A percentile compares a stretch with the other conserved stretches of the same genome.
Evolutionary conservation across 2,888 invertebrate genomes (phyloP).

Genomic region (Muscina levida): DNA sequence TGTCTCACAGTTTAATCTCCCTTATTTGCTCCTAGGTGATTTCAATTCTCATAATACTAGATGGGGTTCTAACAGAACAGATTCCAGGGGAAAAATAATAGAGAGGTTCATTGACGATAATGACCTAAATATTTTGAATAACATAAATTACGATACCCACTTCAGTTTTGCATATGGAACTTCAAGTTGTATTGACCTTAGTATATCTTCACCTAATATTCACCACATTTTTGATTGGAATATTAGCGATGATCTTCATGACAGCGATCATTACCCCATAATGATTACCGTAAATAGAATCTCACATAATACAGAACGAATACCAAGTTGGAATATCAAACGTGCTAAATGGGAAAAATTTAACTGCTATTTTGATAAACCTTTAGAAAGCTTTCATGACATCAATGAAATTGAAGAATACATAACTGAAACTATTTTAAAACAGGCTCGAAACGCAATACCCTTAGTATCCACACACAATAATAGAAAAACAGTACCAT

Average conservation of each 20-base stretch:
- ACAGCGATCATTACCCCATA: conserved; percentile 33
- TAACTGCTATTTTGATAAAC: conserved; percentile 6
- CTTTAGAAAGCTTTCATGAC: conserved; percentile 14
- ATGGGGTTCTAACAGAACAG: conserved; percentile 37
- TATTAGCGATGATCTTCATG: conserved; percentile 35
- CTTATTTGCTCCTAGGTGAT: conserved; percentile 41
- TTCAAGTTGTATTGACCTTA: conserved; percentile 36
- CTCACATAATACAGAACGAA: conserved; percentile 25
- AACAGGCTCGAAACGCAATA: conserved; percentile 2
- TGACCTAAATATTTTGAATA: conserved; percentile 38
- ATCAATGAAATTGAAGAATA: conserved; percentile 15
- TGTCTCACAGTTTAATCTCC: conserved; percentile 35
- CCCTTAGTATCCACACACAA: background rate
- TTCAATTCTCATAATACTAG: conserved; percentile 46
- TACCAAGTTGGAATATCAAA: conserved; percentile 42
- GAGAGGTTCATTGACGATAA: conserved; percentile 20
- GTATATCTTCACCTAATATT: conserved; percentile 24
- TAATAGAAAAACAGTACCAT: conserved; percentile 26
- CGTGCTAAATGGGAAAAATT: conserved; percentile 21
- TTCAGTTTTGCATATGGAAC: conserved; percentile 30
- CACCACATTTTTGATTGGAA: conserved; percentile 34
- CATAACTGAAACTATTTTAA: conserved; percentile 21
- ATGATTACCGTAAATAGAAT: conserved; percentile 8
- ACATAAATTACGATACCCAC: conserved; percentile 24
- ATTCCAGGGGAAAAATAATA: conserved; percentile 23